These are phyloP conservation scores for Heliothis virescens DNA, from an alignment of 1,140 invertebrate species.

Conservation along the genomic window DNA sequence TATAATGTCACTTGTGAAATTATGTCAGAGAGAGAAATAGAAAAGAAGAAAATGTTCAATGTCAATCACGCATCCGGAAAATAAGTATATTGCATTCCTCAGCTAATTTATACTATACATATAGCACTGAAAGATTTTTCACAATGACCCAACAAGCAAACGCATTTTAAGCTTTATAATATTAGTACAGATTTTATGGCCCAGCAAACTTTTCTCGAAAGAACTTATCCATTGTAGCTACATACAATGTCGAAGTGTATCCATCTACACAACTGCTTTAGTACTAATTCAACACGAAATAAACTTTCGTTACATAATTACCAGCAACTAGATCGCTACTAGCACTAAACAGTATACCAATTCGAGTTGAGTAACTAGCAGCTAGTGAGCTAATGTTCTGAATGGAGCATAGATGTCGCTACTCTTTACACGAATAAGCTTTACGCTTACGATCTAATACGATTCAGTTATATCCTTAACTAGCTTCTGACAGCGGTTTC, in stretches of 20 bases:
- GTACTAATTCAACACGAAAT: not conserved
- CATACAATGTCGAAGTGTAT: not conserved
- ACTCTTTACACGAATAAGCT: not conserved
- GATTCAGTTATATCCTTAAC: not conserved
- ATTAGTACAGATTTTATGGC: too few species aligned
- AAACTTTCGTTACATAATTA: not conserved
- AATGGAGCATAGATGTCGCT: conserved; percentile 19
- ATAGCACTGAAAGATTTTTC: too few species aligned
- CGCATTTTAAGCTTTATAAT: too few species aligned
- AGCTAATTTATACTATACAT: too few species aligned
- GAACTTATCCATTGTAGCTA: not conserved
- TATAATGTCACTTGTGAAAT: too few species aligned
- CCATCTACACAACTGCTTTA: not conserved
- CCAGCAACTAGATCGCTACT: not conserved
- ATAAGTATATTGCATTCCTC: too few species aligned
- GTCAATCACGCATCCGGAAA: too few species aligned
- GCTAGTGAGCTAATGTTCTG: not conserved
- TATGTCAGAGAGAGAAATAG: too few species aligned
- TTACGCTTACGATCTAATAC: not conserved
- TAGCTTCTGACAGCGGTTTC: too few species aligned
- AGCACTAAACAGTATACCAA: not conserved
- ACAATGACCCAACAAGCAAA: too few species aligned
- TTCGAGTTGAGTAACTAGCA: too few species aligned
- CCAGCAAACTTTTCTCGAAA: not conserved
- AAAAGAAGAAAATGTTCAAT: too few species aligned